These are phyloP conservation scores for Pinctada fucata DNA, from an alignment of 2,888 invertebrate species.

Conservation along the genomic window DNA sequence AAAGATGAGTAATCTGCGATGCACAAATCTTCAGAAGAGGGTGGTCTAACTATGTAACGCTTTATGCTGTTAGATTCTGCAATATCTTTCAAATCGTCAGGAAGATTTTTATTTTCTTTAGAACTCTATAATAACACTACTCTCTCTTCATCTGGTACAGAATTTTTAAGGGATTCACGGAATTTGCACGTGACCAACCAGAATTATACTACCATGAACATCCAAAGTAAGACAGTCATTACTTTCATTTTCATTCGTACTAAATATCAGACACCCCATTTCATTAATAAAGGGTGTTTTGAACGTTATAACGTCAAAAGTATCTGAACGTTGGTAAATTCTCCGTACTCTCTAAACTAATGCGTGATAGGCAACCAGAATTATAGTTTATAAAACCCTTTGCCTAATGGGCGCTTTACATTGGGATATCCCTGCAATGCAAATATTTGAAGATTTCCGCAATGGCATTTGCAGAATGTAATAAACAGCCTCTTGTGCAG, in stretches of 20 bases:
- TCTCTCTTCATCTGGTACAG: constrained; percentile 10
- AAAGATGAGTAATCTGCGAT: neutral
- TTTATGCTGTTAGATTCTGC: constrained; percentile 42
- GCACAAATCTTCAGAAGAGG: neutral
- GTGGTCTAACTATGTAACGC: neutral
- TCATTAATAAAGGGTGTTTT: too few relatives aligned
- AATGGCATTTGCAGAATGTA: constrained; percentile 47
- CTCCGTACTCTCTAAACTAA: too few relatives aligned
- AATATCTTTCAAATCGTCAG: constrained; percentile 35
- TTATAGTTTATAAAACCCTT: too few relatives aligned
- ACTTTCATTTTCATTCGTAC: too few relatives aligned
- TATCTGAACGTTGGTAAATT: too few relatives aligned
- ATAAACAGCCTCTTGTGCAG: constrained; percentile 52
- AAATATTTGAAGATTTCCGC: constrained; percentile 34
- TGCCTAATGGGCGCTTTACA: too few relatives aligned
- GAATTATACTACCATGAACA: constrained; percentile 38
- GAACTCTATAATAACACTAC: constrained; percentile 36
- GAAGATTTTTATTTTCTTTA: constrained; percentile 34
- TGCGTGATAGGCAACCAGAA: too few relatives aligned
- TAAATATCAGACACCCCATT: too few relatives aligned
- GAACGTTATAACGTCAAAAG: too few relatives aligned
- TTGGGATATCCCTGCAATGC: too few relatives aligned
- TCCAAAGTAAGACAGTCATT: too few relatives aligned
- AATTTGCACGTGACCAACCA: too few relatives aligned
- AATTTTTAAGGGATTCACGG: constrained; percentile 45